These are phyloP conservation scores for Xylota sylvarum DNA, from an alignment of 2,888 invertebrate genomes.

Conservation along the genomic window DNA sequence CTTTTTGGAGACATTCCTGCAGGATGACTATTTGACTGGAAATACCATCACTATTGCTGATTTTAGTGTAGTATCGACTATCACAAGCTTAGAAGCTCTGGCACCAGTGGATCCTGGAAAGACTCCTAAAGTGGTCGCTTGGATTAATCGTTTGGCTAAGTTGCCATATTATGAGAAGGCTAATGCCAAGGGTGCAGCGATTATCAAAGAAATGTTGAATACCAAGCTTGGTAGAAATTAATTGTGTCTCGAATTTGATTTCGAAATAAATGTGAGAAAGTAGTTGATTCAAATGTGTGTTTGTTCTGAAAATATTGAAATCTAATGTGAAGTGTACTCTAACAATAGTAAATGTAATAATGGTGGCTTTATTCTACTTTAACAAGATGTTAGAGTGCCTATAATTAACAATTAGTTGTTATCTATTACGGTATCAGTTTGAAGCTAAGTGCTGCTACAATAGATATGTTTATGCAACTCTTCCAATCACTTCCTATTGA, in stretches of 20 bases:
- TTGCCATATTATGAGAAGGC: constrained; percentile 81
- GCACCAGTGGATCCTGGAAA: constrained; percentile 78
- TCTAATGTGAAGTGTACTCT: neutral
- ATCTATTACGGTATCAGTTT: too few relatives aligned
- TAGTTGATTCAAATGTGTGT: neutral
- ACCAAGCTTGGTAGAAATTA: constrained; percentile 18
- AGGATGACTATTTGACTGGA: constrained; percentile 79
- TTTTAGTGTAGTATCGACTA: constrained; percentile 79
- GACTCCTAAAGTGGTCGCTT: constrained; percentile 79
- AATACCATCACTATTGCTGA: constrained; percentile 81
- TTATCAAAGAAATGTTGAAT: constrained; percentile 33
- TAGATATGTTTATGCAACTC: too few relatives aligned
- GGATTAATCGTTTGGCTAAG: constrained; percentile 80
- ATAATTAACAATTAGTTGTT: too few relatives aligned
- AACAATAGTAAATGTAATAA: neutral
- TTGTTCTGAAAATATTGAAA: neutral
- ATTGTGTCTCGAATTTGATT: neutral
- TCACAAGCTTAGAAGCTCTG: constrained; percentile 78
- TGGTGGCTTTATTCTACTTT: too few relatives aligned
- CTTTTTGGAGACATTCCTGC: constrained; percentile 81
- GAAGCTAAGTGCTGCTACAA: too few relatives aligned
- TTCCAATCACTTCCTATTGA: too few relatives aligned
- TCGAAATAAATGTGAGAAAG: neutral
- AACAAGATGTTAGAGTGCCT: neutral
- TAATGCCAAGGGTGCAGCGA: constrained; percentile 79